phyloP scores from a whole-genome alignment of 2,888 invertebrate genomes.

The Dendrolimus pini region DNA sequence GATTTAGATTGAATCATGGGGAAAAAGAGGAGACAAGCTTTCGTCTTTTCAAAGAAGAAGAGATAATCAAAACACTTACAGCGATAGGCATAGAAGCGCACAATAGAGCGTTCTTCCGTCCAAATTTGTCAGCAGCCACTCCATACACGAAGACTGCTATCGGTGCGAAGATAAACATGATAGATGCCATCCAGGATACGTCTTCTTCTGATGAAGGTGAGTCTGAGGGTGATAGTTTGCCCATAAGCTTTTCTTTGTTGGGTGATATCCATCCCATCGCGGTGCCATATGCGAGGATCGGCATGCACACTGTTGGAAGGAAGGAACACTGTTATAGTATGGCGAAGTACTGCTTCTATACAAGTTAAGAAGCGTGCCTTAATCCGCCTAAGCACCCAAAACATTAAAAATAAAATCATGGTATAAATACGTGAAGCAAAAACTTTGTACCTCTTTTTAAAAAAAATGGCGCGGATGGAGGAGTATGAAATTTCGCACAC shows the following conservation, averaged over 20 bases:
- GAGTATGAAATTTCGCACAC: too few species aligned
- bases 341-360: neutral
- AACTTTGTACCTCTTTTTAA: too few species aligned
- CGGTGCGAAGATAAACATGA: slow-evolving; percentile 75
- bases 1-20: too few species aligned
- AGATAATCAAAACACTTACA: slow-evolving; percentile 30
- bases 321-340: slow-evolving; percentile 3
- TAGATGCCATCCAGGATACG: slow-evolving; percentile 75
- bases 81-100: slow-evolving; percentile 53
- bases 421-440: too few species aligned
- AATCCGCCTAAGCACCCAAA: neutral
- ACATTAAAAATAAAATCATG: neutral
- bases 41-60: too few species aligned
- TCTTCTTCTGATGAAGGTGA: slow-evolving; percentile 54
- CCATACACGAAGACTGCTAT: slow-evolving; percentile 74
- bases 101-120: slow-evolving; percentile 65
- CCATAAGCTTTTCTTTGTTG: slow-evolving; percentile 63
- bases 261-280: slow-evolving; percentile 78
- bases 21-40: too few species aligned
- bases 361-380: neutral
- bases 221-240: slow-evolving; percentile 48
- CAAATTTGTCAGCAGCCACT: slow-evolving; percentile 63
- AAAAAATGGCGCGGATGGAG: too few species aligned
- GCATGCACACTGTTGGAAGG: slow-evolving; percentile 66
- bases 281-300: slow-evolving; percentile 70